Evolutionary conservation across 2,797 vertebrate species (phyloP).

Genomic region (Liasis olivaceus): DNA sequence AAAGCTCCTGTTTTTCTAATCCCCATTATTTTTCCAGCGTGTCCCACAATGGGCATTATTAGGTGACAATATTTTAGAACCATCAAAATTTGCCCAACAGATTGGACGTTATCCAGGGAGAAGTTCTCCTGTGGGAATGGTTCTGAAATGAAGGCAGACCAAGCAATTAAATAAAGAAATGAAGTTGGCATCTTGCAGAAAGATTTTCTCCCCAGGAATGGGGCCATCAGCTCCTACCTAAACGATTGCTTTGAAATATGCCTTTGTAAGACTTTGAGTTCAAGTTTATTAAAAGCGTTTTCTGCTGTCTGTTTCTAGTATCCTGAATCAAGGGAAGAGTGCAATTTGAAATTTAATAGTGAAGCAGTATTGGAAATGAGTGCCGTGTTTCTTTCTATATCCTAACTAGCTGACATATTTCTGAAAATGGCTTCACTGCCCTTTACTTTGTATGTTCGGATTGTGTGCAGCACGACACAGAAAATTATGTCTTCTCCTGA

Average conservation of each 20-base stretch:
- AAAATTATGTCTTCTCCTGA: too few relatives aligned
- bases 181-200: background rate
- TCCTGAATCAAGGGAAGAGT: too few relatives aligned
- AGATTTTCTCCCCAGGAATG: background rate
- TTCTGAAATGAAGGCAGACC: background rate
- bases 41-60: background rate
- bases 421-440: too few relatives aligned
- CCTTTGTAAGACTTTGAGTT: background rate
- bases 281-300: background rate
- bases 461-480: too few relatives aligned
- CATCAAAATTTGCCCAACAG: background rate
- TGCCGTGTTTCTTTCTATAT: too few relatives aligned
- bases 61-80: background rate
- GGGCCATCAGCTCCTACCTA: background rate
- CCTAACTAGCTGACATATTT: too few relatives aligned
- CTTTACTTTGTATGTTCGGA: too few relatives aligned
- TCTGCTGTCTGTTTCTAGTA: background rate
- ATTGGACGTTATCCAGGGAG: background rate
- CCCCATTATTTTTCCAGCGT: background rate
- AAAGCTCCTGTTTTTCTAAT: background rate
- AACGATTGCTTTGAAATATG: background rate
- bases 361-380: too few relatives aligned
- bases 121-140: background rate
- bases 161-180: background rate
- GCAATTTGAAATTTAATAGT: too few relatives aligned